Percentiles rank a stretch among this genome's conserved stretches.
Conservation (phyloP, 2,888 invertebrate species). For the Adelognathus sp. region DNA sequence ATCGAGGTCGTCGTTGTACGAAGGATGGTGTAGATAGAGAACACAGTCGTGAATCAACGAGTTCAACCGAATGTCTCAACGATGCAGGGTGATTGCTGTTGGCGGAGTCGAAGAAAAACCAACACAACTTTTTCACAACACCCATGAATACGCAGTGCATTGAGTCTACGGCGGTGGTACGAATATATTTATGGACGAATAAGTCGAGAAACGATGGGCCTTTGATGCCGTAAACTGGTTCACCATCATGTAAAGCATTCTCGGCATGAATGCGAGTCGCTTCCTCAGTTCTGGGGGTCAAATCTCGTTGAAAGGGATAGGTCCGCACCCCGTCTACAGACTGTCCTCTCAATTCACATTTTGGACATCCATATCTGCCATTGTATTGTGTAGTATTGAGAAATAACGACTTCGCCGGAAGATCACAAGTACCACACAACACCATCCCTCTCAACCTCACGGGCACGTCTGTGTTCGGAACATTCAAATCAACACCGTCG, state of each 20-base stretch:
- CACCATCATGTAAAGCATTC: neutral
- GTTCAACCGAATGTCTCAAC: conserved; percentile 13
- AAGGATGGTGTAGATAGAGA: conserved; percentile 51
- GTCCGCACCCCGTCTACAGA: neutral
- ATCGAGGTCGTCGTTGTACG: conserved; percentile 50
- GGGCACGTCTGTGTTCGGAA: neutral
- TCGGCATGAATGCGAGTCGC: neutral
- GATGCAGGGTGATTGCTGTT: conserved; percentile 31
- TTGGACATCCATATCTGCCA: conserved; percentile 30
- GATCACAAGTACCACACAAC: conserved; percentile 36
- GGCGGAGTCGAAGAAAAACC: conserved; percentile 46
- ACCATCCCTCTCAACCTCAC: conserved; percentile 5
- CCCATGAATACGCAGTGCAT: conserved; percentile 57
- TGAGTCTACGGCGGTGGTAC: conserved; percentile 46
- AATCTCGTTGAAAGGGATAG: neutral
- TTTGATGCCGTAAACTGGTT: conserved; percentile 50
- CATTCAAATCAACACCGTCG: neutral
- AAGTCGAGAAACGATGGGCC: conserved; percentile 39
- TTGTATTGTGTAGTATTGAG: conserved; percentile 36
- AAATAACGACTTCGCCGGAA: conserved; percentile 43
- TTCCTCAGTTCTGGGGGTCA: neutral
- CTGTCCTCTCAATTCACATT: conserved; percentile 2
- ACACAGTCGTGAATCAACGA: conserved; percentile 48
- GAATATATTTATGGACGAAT: conserved; percentile 45
- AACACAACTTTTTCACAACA: too few species aligned